Evolutionary conservation across 2,797 vertebrate species (phyloP).

Genomic region (Mus minutoides): DNA sequence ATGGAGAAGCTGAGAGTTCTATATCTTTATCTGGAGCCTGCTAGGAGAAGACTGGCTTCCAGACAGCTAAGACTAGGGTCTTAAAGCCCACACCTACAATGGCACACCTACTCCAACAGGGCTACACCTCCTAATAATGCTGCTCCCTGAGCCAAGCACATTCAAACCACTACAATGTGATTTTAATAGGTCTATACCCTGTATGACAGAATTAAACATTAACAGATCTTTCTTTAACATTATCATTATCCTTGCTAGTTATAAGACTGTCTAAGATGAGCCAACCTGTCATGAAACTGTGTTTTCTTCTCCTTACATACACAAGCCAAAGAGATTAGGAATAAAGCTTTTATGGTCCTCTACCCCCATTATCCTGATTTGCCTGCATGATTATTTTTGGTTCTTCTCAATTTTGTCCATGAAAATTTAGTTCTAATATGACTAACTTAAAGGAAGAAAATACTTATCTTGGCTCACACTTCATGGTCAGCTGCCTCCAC

Average conservation of each 20-base stretch:
- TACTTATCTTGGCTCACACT: background rate
- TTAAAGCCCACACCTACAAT: no score
- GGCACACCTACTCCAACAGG: no score
- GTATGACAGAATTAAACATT: constrained; percentile 35
- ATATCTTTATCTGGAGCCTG: no score
- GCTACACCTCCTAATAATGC: no score
- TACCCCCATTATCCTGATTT: background rate
- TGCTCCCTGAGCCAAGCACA: no score
- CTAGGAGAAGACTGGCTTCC: no score
- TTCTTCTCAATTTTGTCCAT: constrained; percentile 26
- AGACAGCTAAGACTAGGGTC: no score
- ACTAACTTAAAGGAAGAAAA: background rate
- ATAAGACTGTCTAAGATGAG: background rate
- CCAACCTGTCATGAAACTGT: background rate
- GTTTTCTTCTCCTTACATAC: constrained; percentile 4
- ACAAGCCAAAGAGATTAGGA: constrained; percentile 4
- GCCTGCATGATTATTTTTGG: background rate
- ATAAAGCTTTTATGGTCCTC: background rate
- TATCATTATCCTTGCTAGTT: constrained; percentile 20
- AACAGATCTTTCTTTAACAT: constrained; percentile 13
- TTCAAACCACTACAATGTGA: no score
- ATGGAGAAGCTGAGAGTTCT: no score
- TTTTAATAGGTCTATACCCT: constrained; percentile 15
- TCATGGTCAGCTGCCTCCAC: background rate
- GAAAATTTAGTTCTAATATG: constrained; percentile 7